Evolutionary conservation across 2,113 vertebrate species (phyloP).

Genomic region (Psephotus haematonotus): DNA sequence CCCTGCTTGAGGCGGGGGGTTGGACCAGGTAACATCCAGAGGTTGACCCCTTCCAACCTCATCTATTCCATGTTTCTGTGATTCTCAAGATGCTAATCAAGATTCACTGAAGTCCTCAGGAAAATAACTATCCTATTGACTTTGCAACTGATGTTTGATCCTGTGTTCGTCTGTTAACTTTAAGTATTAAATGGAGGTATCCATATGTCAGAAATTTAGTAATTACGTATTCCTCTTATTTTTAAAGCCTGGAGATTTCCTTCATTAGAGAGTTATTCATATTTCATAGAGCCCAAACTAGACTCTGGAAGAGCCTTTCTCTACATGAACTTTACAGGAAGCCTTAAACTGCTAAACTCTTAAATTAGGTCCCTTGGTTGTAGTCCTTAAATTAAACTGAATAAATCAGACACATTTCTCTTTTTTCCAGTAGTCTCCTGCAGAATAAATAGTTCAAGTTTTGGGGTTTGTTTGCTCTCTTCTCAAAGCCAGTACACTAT

Average conservation of each 20-base stretch:
- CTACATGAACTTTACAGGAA: not conserved
- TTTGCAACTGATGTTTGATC: not conserved
- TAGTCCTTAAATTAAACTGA: not conserved
- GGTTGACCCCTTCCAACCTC: not conserved
- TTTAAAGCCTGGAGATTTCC: not conserved
- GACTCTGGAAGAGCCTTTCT: not conserved
- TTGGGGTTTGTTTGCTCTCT: not conserved
- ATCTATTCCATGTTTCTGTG: not conserved
- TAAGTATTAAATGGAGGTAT: not conserved
- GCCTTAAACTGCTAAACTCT: not conserved
- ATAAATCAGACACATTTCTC: not conserved
- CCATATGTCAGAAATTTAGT: not conserved
- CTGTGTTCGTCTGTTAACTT: not conserved
- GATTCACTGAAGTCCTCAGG: not conserved
- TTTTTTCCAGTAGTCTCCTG: not conserved
- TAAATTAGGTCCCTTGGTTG: not conserved
- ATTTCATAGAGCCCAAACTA: not conserved
- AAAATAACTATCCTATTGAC: not conserved
- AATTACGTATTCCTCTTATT: not conserved
- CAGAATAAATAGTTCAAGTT: not conserved
- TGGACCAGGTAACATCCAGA: not conserved
- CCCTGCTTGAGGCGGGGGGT: not conserved
- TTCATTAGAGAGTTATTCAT: not conserved
- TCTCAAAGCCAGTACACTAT: not conserved
- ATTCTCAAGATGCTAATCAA: not conserved